These are phyloP conservation scores for Syritta pipiens DNA, from an alignment of 2,888 invertebrate species.

Conservation along the genomic window DNA sequence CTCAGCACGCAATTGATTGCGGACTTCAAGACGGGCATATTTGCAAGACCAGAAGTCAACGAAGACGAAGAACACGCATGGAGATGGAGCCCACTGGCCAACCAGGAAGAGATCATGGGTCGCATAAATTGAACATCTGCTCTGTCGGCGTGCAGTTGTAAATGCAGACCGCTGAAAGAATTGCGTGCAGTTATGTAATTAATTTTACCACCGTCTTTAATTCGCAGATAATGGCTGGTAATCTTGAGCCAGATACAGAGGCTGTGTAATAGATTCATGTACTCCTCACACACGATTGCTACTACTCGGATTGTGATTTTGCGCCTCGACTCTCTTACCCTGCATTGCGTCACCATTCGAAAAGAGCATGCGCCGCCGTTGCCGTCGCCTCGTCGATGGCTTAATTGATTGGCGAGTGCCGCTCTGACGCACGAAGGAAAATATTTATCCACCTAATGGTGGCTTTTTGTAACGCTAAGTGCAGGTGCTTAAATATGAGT, in stretches of 20 bases:
- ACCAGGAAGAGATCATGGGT: conserved; percentile 68
- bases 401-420: conserved; percentile 52
- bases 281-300: conserved; percentile 23
- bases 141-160: not conserved
- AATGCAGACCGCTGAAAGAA: conserved; percentile 34
- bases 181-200: conserved; percentile 62
- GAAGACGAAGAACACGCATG: conserved; percentile 45
- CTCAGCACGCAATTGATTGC: conserved; percentile 42
- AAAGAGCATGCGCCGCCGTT: conserved; percentile 27
- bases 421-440: conserved; percentile 7
- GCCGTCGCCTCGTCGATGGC: too few species aligned
- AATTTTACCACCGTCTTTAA: conserved; percentile 54
- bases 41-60: conserved; percentile 58
- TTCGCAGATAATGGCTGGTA: conserved; percentile 13
- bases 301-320: conserved; percentile 47
- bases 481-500: conserved; percentile 23
- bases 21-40: not conserved
- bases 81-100: conserved; percentile 22
- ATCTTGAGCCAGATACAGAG: conserved; percentile 14
- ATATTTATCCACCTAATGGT: conserved; percentile 51
- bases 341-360: conserved; percentile 35
- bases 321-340: too few species aligned
- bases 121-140: conserved; percentile 61
- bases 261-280: conserved; percentile 37
- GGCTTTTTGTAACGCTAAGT: not conserved